Base-by-base conservation (phyloP, 92 coral and sea anemone species). In the Phenganax subtilis region DNA sequence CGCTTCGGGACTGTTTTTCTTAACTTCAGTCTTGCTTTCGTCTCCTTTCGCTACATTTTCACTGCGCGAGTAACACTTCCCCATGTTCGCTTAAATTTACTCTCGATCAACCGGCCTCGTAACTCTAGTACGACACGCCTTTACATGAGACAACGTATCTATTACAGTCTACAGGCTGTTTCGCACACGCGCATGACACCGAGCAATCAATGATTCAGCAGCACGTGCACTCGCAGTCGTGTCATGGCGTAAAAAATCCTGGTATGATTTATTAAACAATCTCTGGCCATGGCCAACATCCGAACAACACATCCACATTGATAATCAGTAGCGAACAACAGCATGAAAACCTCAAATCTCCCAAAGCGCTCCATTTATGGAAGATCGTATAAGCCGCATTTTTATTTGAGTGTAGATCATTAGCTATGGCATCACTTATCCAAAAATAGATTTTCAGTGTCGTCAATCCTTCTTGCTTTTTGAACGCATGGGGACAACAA, bases 91-190 rank as follows among this genome's bases (percentile, higher is more conserved):
- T 51, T 60, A 59, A 79, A 68, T 64, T 54, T 53, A 14, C 65
- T 30, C 60, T 65, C 30, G 74, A 79, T 44, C 59, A 51, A 62
- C 83, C 63, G 63, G 62, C 57, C 44, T 51, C 9, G 83, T 53
- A 28, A 79, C 69, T 79, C 61, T n/a, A 60, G 61, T 54, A 31
- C 37, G 83, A 79, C 83, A 79, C 83, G 74, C 83, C 83, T 79
- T 54, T 51, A 55, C 54, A n/a, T 37, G 47, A 37, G 8, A 68
- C 52, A 68, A 68, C 53, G 47, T 17, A 68, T 14, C 74, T 52
- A n/a, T n/a, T 63, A 25, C 44, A 44, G 9, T 59, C 51, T 63
- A 25, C 44, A 44, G 9, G 72, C 12, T 65, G 61, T 29, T 7
- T 8, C 51, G 51, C 20, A 29, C 74, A 63, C 51, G 51, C 52